A percentile compares a stretch with the other conserved stretches of the same genome.
Evolutionary conservation across 2,113 vertebrate genomes (phyloP).

Genomic region (Raja brachyura): DNA sequence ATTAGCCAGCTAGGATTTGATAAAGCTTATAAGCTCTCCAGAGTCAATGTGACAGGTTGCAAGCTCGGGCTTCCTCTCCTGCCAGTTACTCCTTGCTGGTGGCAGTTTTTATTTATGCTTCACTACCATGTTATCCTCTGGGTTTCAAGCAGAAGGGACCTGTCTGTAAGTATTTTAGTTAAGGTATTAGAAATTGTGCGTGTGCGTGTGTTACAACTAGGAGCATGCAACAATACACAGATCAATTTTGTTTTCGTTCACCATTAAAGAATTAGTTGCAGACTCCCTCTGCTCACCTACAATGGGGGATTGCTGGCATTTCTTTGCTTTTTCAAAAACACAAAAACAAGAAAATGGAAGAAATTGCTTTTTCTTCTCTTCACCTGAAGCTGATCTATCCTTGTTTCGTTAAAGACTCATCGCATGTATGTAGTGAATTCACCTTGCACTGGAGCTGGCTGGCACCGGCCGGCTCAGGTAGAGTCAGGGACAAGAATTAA

Average conservation of each 20-base stretch:
- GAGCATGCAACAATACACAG: conserved; percentile 56
- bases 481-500: background rate
- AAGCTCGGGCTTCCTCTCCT: conserved; percentile 64
- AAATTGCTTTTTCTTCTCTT: background rate
- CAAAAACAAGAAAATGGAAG: background rate
- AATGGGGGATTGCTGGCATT: background rate
- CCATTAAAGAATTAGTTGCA: conserved; percentile 23
- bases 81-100: conserved; percentile 73
- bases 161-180: conserved; percentile 67
- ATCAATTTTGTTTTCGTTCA: conserved; percentile 46
- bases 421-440: background rate
- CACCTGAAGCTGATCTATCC: no score
- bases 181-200: conserved; percentile 62
- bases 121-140: conserved; percentile 62
- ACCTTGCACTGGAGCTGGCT: background rate
- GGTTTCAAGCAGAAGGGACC: conserved; percentile 65
- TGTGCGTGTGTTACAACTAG: conserved; percentile 51
- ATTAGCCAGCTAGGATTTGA: conserved; percentile 78
- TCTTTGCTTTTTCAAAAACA: background rate
- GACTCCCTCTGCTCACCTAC: background rate
- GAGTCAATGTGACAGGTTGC: conserved; percentile 63
- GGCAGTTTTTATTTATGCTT: conserved; percentile 70
- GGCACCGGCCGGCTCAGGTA: background rate
- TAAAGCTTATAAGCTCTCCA: conserved; percentile 69
- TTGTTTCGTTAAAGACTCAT: background rate